Base-by-base conservation (phyloP, 2,888 invertebrate genomes). In the Caenorhabditis japonica region DNA sequence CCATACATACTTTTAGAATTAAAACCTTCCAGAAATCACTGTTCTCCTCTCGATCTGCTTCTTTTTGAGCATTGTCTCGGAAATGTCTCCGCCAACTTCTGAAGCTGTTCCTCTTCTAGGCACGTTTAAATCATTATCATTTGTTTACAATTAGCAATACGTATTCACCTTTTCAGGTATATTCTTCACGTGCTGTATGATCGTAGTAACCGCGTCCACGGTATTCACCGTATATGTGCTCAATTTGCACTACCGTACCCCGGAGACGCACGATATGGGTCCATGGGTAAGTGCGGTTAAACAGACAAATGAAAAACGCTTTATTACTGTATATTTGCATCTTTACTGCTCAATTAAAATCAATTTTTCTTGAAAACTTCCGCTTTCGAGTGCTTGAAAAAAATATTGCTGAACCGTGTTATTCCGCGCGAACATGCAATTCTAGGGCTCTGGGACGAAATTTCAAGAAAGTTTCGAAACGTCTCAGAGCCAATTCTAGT, bases 21-120 rank as follows among this genome's bases (percentile, higher is more conserved):
- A 10, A 10, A 10, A 30, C 10, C 5, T 79, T 83, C 58, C 73
- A 88, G 87, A 87, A 70, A 88, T 88, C 69, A 87, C 88, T 30
- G 86, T 88, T 0, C 76, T 88, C 19, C 92, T 96, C 90, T 95
- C 95, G 90, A 92, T 96, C 92, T 95, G 95, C 91, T 94, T 96
- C 91, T 95, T 95, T 92, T 92, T 95, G 91, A 94, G 94, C 91
- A 93, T 96, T 91, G 94, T 96, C 89, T 95, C 95, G 86, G 95
- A 96, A 92, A 94, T 94, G 91, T 93, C 95, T 92, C 95, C 97
- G 90, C 94, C 94, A 51, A 96, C 96, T 90, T 97, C 97, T 90
- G 97, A 97, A 91, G 96, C 97, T 89, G 94, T 97, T 91, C 97
- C 97, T 90, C 92, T 97, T 90, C 93, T 97, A 94, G 97, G 97